These are phyloP conservation scores for Amphipyra tragopoginis DNA, from an alignment of 2,888 invertebrate genomes.

Conservation along the genomic window DNA sequence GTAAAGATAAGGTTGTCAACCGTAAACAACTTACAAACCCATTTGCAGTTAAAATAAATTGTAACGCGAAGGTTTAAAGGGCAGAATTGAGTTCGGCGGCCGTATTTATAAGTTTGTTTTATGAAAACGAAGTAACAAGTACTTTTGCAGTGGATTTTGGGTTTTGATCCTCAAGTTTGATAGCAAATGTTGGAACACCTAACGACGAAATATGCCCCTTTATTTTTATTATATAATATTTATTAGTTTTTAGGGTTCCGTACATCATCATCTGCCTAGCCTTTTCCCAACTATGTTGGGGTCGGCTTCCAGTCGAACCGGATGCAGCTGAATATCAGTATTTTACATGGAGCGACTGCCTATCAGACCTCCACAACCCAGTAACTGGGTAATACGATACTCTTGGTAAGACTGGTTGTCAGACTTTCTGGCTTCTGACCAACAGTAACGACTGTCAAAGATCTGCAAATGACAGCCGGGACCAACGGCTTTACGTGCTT, in stretches of 20 bases:
- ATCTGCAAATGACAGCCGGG: no score
- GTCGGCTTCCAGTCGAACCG: no score
- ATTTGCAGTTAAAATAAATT: slow-evolving; percentile 59
- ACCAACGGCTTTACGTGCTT: no score
- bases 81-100: slow-evolving; percentile 38
- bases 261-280: no score
- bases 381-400: no score
- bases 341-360: no score
- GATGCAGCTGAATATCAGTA: no score
- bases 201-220: slow-evolving; percentile 26
- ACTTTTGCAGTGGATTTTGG: slow-evolving; percentile 47
- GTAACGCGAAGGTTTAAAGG: slow-evolving; percentile 44
- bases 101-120: slow-evolving; percentile 41
- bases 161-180: slow-evolving; percentile 34
- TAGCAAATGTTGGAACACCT: slow-evolving; percentile 18
- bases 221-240: slow-evolving; percentile 23
- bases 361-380: no score
- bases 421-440: no score
- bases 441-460: no score
- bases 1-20: slow-evolving; percentile 21
- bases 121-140: slow-evolving; percentile 44
- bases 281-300: no score
- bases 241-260: slow-evolving; percentile 27
- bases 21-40: slow-evolving; percentile 55
- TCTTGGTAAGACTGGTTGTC: no score